Evolutionary conservation across 2,797 vertebrate species (phyloP).

Genomic region (Mycteria americana): DNA sequence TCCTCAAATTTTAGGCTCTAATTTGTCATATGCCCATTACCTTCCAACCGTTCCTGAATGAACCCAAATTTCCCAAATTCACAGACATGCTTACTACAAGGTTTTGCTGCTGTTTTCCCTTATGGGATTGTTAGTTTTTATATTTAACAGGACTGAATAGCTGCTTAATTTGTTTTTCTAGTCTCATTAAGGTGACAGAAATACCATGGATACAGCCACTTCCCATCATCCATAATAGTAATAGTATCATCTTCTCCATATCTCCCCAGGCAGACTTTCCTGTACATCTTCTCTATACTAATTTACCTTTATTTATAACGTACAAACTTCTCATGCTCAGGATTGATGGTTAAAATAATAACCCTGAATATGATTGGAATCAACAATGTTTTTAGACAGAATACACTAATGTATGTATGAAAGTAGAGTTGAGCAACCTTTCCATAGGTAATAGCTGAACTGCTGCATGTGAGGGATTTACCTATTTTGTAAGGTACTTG

Average conservation of each 20-base stretch:
- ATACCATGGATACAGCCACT: neutral
- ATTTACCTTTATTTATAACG: slow-evolving; percentile 15
- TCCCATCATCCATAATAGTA: neutral
- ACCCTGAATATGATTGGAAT: neutral
- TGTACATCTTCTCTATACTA: neutral
- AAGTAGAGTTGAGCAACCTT: neutral
- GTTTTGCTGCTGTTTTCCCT: neutral
- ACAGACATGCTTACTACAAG: neutral
- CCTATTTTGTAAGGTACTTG: neutral
- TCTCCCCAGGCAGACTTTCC: neutral
- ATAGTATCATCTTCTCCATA: neutral
- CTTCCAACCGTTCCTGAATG: neutral
- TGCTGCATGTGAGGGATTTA: neutral
- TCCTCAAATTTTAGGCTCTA: neutral
- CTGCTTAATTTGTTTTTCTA: neutral
- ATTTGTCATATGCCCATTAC: neutral
- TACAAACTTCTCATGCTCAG: neutral
- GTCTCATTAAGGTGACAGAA: slow-evolving; percentile 14
- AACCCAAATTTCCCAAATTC: neutral
- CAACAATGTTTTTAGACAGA: neutral
- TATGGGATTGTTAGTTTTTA: neutral
- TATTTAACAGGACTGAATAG: neutral
- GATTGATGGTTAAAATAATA: neutral
- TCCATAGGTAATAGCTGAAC: neutral
- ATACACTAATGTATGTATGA: neutral